phyloP scores from a whole-genome alignment of 1,140 invertebrate genomes.

The Lethocerus indicus region DNA sequence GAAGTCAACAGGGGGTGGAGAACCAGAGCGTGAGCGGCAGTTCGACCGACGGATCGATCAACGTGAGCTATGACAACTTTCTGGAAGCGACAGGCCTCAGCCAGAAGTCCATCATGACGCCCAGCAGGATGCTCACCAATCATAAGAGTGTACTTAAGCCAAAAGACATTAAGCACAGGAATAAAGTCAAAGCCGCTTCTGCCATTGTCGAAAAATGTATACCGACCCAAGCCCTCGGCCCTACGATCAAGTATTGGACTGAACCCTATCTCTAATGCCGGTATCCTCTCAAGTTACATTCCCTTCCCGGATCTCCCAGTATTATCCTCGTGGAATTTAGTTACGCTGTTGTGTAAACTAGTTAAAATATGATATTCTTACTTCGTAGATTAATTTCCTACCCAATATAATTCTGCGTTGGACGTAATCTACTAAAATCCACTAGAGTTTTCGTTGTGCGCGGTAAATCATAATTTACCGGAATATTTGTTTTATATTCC shows the following conservation, averaged over 20 bases:
- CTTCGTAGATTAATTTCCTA: no score
- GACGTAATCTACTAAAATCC: no score
- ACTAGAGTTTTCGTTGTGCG: no score
- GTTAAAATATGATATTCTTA: no score
- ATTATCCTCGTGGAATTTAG: no score
- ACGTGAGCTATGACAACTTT: constrained; percentile 51
- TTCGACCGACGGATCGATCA: constrained; percentile 9
- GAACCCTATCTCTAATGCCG: constrained; percentile 21
- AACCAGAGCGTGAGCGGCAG: neutral
- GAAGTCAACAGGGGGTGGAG: constrained; percentile 14
- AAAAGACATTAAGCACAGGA: constrained; percentile 46
- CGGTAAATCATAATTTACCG: no score
- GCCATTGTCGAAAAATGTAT: constrained; percentile 15
- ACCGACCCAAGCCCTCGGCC: constrained; percentile 12
- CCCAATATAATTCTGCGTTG: no score
- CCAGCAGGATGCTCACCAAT: constrained; percentile 48
- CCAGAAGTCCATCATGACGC: constrained; percentile 61
- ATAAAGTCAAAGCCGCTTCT: constrained; percentile 16
- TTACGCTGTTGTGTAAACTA: no score
- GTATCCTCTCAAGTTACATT: no score
- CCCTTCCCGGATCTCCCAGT: no score
- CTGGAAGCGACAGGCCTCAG: constrained; percentile 61
- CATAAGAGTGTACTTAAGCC: constrained; percentile 59
- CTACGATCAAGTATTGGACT: constrained; percentile 21
- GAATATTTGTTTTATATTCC: no score